A percentile compares a stretch with the other conserved stretches of the same genome.
phyloP scores from a whole-genome alignment of 2,888 invertebrate species.

The Ypsolopha sequella region DNA sequence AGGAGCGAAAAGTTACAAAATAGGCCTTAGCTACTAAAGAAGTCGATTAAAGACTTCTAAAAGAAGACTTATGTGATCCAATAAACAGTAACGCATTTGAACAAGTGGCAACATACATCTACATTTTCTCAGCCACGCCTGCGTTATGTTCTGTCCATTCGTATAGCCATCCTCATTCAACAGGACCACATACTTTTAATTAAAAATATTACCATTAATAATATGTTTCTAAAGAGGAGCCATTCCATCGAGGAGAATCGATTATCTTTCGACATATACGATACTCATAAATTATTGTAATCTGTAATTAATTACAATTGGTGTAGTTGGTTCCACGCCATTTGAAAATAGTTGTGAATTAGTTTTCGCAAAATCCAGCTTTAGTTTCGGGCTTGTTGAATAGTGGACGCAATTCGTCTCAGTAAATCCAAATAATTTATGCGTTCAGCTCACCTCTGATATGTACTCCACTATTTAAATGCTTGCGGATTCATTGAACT shows the following conservation, averaged over 20 bases:
- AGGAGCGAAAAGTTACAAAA: conserved; percentile 26
- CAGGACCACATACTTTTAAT: conserved; percentile 44
- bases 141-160: conserved; percentile 50
- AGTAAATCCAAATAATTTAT: conserved; percentile 17
- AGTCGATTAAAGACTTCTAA: not conserved
- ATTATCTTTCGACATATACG: conserved; percentile 38
- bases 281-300: conserved; percentile 28
- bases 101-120: conserved; percentile 36
- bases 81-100: conserved; percentile 12
- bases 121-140: conserved; percentile 34
- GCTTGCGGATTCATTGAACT: conserved; percentile 58
- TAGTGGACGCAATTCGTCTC: conserved; percentile 25
- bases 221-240: conserved; percentile 33
- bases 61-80: not conserved
- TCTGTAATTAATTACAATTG: conserved; percentile 31
- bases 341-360: conserved; percentile 21
- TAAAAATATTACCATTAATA: conserved; percentile 20
- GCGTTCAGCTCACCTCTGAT: too few species aligned
- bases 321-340: conserved; percentile 37
- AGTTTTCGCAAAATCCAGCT: conserved; percentile 32
- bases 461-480: conserved; percentile 34
- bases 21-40: not conserved
- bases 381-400: conserved; percentile 26
- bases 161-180: conserved; percentile 41
- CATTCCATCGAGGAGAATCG: conserved; percentile 28